Evolutionary conservation across 1,140 invertebrate species (phyloP).

Genomic region (Camponotus floridanus): DNA sequence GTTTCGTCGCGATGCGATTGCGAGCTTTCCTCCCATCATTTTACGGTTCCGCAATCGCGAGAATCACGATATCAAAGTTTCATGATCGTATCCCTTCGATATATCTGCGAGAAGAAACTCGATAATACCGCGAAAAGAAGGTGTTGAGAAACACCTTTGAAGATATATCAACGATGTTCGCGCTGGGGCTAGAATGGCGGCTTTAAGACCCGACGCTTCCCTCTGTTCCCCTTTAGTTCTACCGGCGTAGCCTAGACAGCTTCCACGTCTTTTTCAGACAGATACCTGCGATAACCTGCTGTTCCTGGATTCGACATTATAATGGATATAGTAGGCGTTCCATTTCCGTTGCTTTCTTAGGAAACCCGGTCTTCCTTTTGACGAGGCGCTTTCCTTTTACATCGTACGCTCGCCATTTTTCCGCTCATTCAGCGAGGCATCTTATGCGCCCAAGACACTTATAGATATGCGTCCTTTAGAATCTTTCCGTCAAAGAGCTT

Average conservation of each 20-base stretch:
- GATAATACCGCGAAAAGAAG: conserved; percentile 30
- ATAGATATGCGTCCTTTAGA: background rate
- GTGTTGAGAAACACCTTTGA: conserved; percentile 29
- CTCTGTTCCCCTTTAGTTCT: conserved; percentile 55
- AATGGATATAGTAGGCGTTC: conserved; percentile 60
- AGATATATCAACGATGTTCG: conserved; percentile 23
- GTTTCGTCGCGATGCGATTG: background rate
- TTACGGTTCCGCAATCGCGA: background rate
- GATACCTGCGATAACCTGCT: conserved; percentile 64
- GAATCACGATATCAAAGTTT: conserved; percentile 26
- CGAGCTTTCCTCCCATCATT: background rate
- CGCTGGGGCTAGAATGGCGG: conserved; percentile 17
- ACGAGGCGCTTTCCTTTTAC: conserved; percentile 14
- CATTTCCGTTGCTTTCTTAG: conserved; percentile 65
- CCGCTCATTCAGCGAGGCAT: conserved; percentile 27
- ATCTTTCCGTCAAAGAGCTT: background rate
- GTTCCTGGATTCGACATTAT: conserved; percentile 68
- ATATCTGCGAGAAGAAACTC: conserved; percentile 28
- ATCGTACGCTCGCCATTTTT: conserved; percentile 13
- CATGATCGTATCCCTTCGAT: background rate
- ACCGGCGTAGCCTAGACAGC: conserved; percentile 28
- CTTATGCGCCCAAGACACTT: background rate
- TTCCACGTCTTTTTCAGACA: conserved; percentile 43
- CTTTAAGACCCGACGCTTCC: conserved; percentile 51
- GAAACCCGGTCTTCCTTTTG: conserved; percentile 43